A percentile compares a stretch with the other conserved stretches of the same genome.
These are phyloP conservation scores for Fistularia tabacaria DNA, from an alignment of 2,797 vertebrate genomes.

Conservation along the genomic window DNA sequence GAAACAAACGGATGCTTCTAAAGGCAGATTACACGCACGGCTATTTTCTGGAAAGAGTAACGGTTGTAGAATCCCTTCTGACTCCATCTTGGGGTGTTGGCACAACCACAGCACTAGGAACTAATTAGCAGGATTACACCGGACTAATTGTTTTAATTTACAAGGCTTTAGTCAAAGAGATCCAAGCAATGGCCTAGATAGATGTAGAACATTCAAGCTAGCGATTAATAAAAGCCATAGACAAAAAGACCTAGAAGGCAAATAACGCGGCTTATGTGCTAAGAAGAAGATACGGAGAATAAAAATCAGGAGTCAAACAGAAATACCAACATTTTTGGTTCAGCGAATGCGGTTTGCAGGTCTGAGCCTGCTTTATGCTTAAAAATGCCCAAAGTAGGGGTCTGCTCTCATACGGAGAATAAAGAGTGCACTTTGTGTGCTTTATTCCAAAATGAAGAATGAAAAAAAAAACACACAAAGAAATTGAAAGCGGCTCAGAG, in stretches of 20 bases:
- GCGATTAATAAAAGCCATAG: constrained; percentile 77
- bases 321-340: constrained; percentile 16
- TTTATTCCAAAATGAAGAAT: too few species aligned
- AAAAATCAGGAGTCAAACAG: constrained; percentile 15
- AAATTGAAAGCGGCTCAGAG: too few species aligned
- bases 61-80: constrained; percentile 79
- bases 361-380: too few species aligned
- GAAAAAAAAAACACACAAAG: too few species aligned
- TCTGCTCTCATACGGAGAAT: too few species aligned
- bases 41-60: constrained; percentile 80
- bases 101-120: constrained; percentile 83
- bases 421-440: too few species aligned
- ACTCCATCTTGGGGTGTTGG: constrained; percentile 83
- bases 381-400: too few species aligned
- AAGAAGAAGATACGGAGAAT: constrained; percentile 13
- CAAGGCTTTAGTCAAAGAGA: constrained; percentile 98
- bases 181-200: constrained; percentile 86
- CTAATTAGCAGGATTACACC: constrained; percentile 98
- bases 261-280: constrained; percentile 12
- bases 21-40: constrained; percentile 61
- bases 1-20: constrained; percentile 55
- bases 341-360: too few species aligned
- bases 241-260: constrained; percentile 58
- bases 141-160: constrained; percentile 99
- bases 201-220: constrained; percentile 88